Evolutionary conservation across 1,140 invertebrate species (phyloP).

Genomic region (Pseudomyrmex gracilis): DNA sequence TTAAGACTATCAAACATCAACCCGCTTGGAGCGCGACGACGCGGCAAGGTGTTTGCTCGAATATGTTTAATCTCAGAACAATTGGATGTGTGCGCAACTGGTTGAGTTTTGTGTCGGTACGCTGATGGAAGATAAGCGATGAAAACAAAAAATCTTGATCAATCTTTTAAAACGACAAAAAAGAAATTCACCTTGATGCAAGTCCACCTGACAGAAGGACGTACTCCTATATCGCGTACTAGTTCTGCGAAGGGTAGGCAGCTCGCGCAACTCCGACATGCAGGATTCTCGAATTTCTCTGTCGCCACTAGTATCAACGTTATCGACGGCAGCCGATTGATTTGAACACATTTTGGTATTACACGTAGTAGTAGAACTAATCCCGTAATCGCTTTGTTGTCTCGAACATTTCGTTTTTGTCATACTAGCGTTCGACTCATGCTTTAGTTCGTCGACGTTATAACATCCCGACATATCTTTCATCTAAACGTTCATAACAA

Average conservation of each 20-base stretch:
- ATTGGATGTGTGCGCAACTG: too few relatives aligned
- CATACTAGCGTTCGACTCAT: slow-evolving; percentile 60
- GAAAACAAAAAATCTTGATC: too few relatives aligned
- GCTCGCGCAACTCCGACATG: slow-evolving; percentile 82
- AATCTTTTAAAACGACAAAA: too few relatives aligned
- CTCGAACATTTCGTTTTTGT: slow-evolving; percentile 73
- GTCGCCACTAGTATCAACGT: slow-evolving; percentile 72
- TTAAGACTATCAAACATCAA: too few relatives aligned
- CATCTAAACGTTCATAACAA: too few relatives aligned
- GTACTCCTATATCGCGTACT: slow-evolving; percentile 90
- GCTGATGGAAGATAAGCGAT: too few relatives aligned
- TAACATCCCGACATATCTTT: slow-evolving; percentile 38
- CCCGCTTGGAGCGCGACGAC: too few relatives aligned
- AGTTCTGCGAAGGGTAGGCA: slow-evolving; percentile 73
- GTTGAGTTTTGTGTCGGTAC: too few relatives aligned
- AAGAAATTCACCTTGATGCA: slow-evolving; percentile 80
- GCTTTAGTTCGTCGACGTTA: slow-evolving; percentile 73
- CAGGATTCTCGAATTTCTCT: slow-evolving; percentile 78
- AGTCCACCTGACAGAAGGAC: slow-evolving; percentile 94
- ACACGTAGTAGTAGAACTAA: slow-evolving; percentile 76
- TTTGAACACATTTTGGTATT: slow-evolving; percentile 75
- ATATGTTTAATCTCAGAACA: too few relatives aligned
- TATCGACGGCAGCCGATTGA: slow-evolving; percentile 36
- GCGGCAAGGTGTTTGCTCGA: too few relatives aligned
- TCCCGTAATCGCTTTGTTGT: slow-evolving; percentile 81